Evolutionary conservation across 2,888 invertebrate genomes (phyloP), one percentile per base, ranked within the genome.

Genomic region (Drosophila antonietae): DNA sequence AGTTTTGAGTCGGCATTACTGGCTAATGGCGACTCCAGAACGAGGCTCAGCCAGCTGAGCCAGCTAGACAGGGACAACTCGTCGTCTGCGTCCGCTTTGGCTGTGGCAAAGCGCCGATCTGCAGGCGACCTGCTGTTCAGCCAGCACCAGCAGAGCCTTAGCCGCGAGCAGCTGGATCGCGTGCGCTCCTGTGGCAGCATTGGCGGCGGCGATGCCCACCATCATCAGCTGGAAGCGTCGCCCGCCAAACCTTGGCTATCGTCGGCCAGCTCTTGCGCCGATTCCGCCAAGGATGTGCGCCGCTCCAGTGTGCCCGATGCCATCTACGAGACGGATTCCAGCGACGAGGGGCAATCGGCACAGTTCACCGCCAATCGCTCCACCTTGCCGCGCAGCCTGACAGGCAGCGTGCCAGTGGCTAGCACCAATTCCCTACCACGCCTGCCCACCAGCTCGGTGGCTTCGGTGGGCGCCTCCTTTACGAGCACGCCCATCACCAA

Each of bases 1-100:
- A 97, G 97, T 93, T 97, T 97, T 93, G 97, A 97, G 92, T 97
- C 97, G n/a, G 97, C 97, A 47, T 93, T 97, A 67, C 94, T 97
- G 93, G 97, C 97, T 14, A 93, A 93, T 90, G 96, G 97, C 2
- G 97, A 97, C 92, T 97, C 97, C 10, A 94, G 97, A 80, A 97
- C 96, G 46, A 96, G 96, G 82, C 93, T 97, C 67, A 95, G 95
- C 53, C 92, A 95, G 55, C 91, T 95, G 52, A 95, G 95, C 51
- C 92, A 95, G 52, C 91, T 95, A 37, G 95, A 95, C 35, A 94
- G 95, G 65, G 95, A 95, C 83, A 95, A 95, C 64, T 94, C 95
- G 71, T 94, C 94, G 56, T 94, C 94, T 75, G 95, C 95, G 52
- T 93, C 95, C 80, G 95, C 95, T 47, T 94, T 95, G 91, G 96